These are phyloP conservation scores for Toxotes chatareus DNA, from an alignment of 2,113 vertebrate species.

Conservation along the genomic window DNA sequence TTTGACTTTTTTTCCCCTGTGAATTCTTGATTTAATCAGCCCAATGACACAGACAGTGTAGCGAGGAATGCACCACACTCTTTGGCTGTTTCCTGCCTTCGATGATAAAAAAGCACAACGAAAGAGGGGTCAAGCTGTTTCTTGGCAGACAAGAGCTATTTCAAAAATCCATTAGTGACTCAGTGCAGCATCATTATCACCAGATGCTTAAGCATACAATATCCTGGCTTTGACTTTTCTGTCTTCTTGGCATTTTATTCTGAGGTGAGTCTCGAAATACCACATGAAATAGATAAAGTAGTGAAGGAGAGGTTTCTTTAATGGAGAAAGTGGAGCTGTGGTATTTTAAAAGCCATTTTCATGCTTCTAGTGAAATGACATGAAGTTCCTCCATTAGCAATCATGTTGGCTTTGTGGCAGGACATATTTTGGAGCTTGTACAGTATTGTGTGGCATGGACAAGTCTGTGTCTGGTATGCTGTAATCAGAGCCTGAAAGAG, in stretches of 20 bases:
- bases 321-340: constrained; percentile 48
- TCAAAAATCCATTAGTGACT: constrained; percentile 76
- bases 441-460: constrained; percentile 29
- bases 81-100: constrained; percentile 29
- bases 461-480: constrained; percentile 40
- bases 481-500: constrained; percentile 43
- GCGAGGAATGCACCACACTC: constrained; percentile 8
- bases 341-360: constrained; percentile 68
- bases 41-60: constrained; percentile 2
- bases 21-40: constrained; percentile 7
- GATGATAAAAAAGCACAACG: constrained; percentile 54
- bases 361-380: constrained; percentile 47
- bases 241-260: constrained; percentile 70
- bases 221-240: constrained; percentile 67
- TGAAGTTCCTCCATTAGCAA: constrained; percentile 62
- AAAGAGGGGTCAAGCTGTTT: constrained; percentile 66
- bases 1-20: background rate
- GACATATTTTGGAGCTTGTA: constrained; percentile 51
- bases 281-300: constrained; percentile 50
- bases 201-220: constrained; percentile 65
- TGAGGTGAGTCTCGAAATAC: constrained; percentile 65
- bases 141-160: constrained; percentile 67
- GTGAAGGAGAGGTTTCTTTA: constrained; percentile 44
- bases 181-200: constrained; percentile 65
- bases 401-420: constrained; percentile 47